These are phyloP conservation scores for Campoletis raptor DNA, from an alignment of 2,888 invertebrate species.

Conservation along the genomic window DNA sequence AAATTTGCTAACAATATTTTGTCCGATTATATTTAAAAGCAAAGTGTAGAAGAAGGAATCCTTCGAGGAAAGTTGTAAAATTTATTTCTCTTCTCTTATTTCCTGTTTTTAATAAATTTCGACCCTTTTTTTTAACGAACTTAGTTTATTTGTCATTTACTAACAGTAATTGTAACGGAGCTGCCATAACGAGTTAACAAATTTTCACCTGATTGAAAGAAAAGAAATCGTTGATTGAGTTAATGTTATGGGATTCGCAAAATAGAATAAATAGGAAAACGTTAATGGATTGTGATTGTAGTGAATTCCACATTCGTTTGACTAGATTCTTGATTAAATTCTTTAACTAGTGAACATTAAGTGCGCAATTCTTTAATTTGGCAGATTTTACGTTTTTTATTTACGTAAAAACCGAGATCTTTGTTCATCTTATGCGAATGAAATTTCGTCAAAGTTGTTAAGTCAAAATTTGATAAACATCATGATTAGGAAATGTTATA, in stretches of 20 bases:
- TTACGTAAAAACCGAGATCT: background rate
- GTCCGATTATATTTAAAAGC: no score
- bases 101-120: background rate
- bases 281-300: conserved; percentile 15
- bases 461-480: background rate
- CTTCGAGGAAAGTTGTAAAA: no score
- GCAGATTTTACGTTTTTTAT: background rate
- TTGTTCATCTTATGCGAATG: conserved; percentile 4
- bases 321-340: conserved; percentile 51
- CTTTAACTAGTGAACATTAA: background rate
- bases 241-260: background rate
- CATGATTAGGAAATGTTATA: background rate
- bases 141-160: background rate
- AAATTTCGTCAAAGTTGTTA: background rate
- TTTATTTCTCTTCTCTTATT: background rate
- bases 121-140: background rate
- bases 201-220: background rate
- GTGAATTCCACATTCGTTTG: conserved; percentile 46
- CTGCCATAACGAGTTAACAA: background rate
- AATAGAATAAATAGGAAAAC: background rate
- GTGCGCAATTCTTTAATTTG: background rate
- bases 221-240: background rate
- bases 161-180: background rate
- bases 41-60: no score
- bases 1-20: no score